phyloP scores from a whole-genome alignment of 2,888 invertebrate species.

The Hypomecis atomaria region DNA sequence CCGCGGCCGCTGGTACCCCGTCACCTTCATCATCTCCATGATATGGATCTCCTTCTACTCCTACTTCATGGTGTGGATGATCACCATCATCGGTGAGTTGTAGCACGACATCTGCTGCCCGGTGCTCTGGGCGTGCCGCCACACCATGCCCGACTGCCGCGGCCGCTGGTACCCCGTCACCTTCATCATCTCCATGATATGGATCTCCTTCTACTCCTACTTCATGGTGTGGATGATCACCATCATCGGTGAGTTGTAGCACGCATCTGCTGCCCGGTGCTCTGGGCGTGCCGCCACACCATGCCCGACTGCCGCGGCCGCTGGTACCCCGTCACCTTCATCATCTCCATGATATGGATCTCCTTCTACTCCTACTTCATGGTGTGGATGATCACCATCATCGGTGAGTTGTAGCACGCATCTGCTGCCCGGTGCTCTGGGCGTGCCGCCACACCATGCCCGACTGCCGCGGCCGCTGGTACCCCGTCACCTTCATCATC shows the following conservation, averaged over 20 bases:
- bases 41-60: conserved; percentile 98
- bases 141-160: conserved; percentile 96
- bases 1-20: conserved; percentile 94
- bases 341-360: conserved; percentile 97
- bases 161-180: conserved; percentile 96
- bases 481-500: conserved; percentile 94
- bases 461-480: conserved; percentile 95
- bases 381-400: conserved; percentile 99
- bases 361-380: conserved; percentile 98
- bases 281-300: conserved; percentile 92
- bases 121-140: conserved; percentile 89
- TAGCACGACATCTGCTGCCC: not conserved
- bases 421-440: conserved; percentile 77
- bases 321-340: conserved; percentile 96
- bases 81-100: conserved; percentile 94
- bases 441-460: conserved; percentile 95
- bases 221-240: conserved; percentile 99
- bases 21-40: conserved; percentile 96
- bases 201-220: conserved; percentile 98
- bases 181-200: conserved; percentile 96
- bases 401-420: conserved; percentile 85
- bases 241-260: conserved; percentile 89
- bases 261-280: not conserved
- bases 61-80: conserved; percentile 99
- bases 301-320: conserved; percentile 96